Percentiles rank a stretch among this genome's conserved stretches.
These are phyloP conservation scores for Steinernema feltiae DNA, from an alignment of 1,140 invertebrate genomes.

Conservation along the genomic window DNA sequence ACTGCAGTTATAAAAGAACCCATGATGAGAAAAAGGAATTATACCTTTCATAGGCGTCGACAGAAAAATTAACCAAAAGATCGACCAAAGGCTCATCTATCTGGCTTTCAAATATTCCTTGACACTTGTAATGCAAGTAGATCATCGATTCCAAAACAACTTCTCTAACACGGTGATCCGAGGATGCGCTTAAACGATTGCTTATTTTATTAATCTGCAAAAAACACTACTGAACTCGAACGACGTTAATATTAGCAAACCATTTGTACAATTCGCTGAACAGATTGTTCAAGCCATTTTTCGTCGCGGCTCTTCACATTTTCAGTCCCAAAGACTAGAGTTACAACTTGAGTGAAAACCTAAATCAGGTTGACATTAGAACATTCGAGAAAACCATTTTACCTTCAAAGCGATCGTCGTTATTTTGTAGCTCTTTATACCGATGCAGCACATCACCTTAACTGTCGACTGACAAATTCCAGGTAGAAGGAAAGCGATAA, in stretches of 20 bases:
- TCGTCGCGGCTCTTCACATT: background rate
- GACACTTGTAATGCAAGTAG: background rate
- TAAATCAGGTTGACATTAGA: background rate
- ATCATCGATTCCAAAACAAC: background rate
- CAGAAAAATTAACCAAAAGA: background rate
- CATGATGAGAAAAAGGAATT: background rate
- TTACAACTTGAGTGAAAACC: background rate
- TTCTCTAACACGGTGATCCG: background rate
- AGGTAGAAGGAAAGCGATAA: background rate
- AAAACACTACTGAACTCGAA: background rate
- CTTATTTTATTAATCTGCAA: background rate
- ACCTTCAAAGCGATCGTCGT: background rate
- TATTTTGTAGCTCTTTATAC: background rate
- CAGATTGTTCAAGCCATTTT: background rate
- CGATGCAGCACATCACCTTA: background rate
- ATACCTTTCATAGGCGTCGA: background rate
- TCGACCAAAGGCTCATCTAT: background rate
- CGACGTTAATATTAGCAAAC: background rate
- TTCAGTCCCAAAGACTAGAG: background rate
- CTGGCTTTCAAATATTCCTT: background rate
- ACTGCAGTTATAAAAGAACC: no score
- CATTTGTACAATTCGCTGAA: background rate
- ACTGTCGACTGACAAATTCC: background rate
- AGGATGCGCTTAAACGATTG: background rate
- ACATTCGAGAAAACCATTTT: background rate